Base-by-base conservation (phyloP, 2,113 vertebrate species). In the Rhineura floridana region DNA sequence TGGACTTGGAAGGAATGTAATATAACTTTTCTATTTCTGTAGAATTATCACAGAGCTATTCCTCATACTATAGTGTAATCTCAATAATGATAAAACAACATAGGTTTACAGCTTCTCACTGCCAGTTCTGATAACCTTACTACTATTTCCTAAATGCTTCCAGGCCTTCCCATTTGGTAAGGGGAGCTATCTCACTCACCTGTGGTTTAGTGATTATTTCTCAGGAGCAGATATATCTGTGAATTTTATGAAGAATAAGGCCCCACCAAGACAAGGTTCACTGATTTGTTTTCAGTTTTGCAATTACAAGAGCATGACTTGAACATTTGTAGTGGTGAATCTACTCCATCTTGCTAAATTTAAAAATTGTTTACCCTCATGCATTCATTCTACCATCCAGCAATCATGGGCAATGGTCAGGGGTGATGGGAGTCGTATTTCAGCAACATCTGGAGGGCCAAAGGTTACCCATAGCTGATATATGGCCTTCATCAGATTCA, bases 1-100 rank as follows among this genome's bases (percentile, higher is more conserved):
- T 88, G 42, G 3, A 1, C 28, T 91, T 92, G 87, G 39, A 81
- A 33, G 39, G n/a, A 89, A 86, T 86, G 30, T 89, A 19, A 85
- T 89, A 73, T 19, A 91, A 3, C 23, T 88, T 90, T 91, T 75
- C 67, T 8, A 13, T 91, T 76, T 75, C 48, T 91, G 25, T 0
- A 84, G n/a, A 86, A 63, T 80, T 90, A 77, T 72, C 8, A 85
- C 3, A 76, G 81, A 6, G 1, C 55, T 90, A 44, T 2, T 82
- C 84, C 11, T 86, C 19, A 65, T 88, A 48, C 42, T 70, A 76
- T 70, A 1, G 3, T 89, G 77, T 89, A 84, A 77, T 89, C 72
- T 86, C 72, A 85, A 17, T 77, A 36, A 67, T 78, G 73, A 46
- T 72, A 39, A 72, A 83, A 83, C 25, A 48, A 67, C 36, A 39